Base-by-base conservation (phyloP, 2,113 vertebrate genomes). In the Pipra filicauda region DNA sequence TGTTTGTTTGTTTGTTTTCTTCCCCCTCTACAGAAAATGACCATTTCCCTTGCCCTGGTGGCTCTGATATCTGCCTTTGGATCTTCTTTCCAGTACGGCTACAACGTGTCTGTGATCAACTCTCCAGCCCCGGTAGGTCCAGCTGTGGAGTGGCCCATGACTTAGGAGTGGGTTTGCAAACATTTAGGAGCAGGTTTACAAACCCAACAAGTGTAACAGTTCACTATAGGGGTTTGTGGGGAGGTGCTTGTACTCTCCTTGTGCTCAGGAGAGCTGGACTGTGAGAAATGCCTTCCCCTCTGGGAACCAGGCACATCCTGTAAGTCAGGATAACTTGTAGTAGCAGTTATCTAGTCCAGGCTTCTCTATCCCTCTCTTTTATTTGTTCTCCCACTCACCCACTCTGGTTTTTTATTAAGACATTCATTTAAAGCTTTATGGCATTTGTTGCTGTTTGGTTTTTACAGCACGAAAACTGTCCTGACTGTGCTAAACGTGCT, bases 51-150 rank as follows among this genome's bases (percentile, higher is more conserved):
- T 7, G 97, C 77, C 0, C 49, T 98, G 86, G 98, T 98, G 0
- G 97, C 98, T 0, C 97, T 99, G 69, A 74, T 99, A 12, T 98
- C 99, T 8, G 96, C 98, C 2, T 99, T 99, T n/a, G 99, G 99
- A 31, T 99, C 99, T 0, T 99, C 99, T 24, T 99, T 99, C 98
- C 99, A 99, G 96, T 99, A 99, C 1, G 99, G 99, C 15, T 99
- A 99, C 95, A 99, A 99, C 2, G 99, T 99, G 49, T 98, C 99
- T 5, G 98, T 97, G 3, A 86, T 99, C 94, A 99, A 99, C 95
- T 99, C 99, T 59, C 99, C 99, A 8, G 93, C 98, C 4, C 84
- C 66, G 92, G 99, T 99, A 98, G 88, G 98, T 92, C 4, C 4
- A 41, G 12, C 44, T 30, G 37, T 16, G 37, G 55, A 41, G n/a